phyloP scores from a whole-genome alignment of 2,888 invertebrate species.

The Saturnia japonica region DNA sequence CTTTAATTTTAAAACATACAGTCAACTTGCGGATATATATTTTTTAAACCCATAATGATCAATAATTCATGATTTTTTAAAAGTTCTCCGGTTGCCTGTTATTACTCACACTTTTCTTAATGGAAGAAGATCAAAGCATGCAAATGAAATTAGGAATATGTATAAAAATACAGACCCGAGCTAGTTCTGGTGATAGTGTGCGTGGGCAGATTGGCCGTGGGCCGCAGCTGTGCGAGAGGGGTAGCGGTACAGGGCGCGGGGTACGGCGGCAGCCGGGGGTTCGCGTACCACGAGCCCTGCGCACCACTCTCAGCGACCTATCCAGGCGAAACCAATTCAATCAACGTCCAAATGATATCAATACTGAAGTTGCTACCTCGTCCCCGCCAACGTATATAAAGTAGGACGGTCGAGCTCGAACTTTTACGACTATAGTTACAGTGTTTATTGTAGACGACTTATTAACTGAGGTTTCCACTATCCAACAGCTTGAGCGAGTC shows the following conservation, averaged over 20 bases:
- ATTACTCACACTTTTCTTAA: neutral
- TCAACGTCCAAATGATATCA: neutral
- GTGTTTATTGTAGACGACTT: too few species aligned
- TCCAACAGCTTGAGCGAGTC: too few species aligned
- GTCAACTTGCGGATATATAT: too few species aligned
- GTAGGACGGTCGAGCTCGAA: too few species aligned
- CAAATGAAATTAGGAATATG: neutral
- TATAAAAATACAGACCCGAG: conserved; percentile 58
- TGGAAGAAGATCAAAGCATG: neutral
- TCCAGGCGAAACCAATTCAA: neutral
- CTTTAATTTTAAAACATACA: too few species aligned
- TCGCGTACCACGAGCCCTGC: conserved; percentile 86
- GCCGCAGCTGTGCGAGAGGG: conserved; percentile 93
- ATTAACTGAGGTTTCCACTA: too few species aligned
- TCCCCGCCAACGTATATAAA: too few species aligned
- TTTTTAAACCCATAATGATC: too few species aligned
- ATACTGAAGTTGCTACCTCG: too few species aligned
- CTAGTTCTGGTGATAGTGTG: conserved; percentile 76
- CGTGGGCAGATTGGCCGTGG: conserved; percentile 78
- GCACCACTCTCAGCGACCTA: conserved; percentile 56
- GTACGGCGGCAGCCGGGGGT: conserved; percentile 95
- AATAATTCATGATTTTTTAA: too few species aligned
- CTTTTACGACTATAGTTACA: too few species aligned
- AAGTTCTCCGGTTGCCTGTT: too few species aligned
- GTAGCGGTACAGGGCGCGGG: conserved; percentile 90